Conservation (phyloP, 1,140 invertebrate genomes). For the fruit fly (Drosophila melanogaster) region Release_6_plus_ISO1_MT NT_037436.4:20943501-20944000, state of each 20-base stretch:
- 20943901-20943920: constrained; percentile 51
- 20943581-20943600: constrained; percentile 97
- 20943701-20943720: constrained; percentile 76
- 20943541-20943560: constrained; percentile 39
- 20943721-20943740: constrained; percentile 77
- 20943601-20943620: constrained; percentile 93
- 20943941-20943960: constrained; percentile 49
- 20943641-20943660: constrained; percentile 96
- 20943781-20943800: constrained; percentile 82
- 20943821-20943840: constrained; percentile 73
- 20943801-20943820: constrained; percentile 83
- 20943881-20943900: constrained; percentile 52
- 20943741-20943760: constrained; percentile 67
- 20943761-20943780: constrained; percentile 65
- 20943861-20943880: constrained; percentile 52
- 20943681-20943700: constrained; percentile 85
- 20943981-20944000: background rate
- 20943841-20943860: constrained; percentile 46
- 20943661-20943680: constrained; percentile 89
- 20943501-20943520: constrained; percentile 54
- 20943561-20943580: constrained; percentile 95
- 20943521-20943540: constrained; percentile 47
- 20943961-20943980: constrained; percentile 32
- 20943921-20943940: constrained; percentile 67
- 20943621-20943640: constrained; percentile 96